Evolutionary conservation across 2,113 vertebrate genomes (phyloP).

Genomic region (Carlito syrichta): DNA sequence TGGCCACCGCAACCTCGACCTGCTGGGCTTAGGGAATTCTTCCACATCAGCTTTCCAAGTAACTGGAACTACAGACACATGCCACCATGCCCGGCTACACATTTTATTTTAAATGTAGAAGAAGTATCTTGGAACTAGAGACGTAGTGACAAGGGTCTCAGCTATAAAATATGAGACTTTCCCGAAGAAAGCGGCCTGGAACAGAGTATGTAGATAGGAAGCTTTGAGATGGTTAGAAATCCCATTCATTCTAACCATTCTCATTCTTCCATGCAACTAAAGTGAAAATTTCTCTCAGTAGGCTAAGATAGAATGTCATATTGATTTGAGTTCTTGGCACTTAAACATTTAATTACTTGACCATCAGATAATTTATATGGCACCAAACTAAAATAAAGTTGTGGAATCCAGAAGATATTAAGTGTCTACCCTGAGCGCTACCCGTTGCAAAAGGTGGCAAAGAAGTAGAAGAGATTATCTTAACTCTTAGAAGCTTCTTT

Average conservation of each 20-base stretch:
- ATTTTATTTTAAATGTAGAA: neutral
- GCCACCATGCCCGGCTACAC: no score
- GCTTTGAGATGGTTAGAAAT: neutral
- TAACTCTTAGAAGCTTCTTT: neutral
- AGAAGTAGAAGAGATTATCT: neutral
- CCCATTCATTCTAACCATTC: rapidly evolving
- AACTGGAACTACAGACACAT: no score
- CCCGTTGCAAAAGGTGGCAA: rapidly evolving
- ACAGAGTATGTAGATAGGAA: rapidly evolving
- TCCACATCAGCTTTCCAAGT: no score
- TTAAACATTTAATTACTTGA: neutral
- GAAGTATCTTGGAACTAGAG: neutral
- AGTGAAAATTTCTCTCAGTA: neutral
- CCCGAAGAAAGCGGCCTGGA: neutral
- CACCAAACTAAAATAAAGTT: neutral
- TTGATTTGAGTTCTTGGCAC: neutral
- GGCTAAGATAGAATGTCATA: neutral
- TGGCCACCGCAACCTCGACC: no score
- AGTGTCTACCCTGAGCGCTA: rapidly evolving
- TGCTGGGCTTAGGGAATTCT: no score
- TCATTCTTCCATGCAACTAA: neutral
- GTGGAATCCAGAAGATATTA: neutral
- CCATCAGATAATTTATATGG: rapidly evolving
- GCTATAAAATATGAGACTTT: neutral
- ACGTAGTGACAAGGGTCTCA: neutral